These are phyloP conservation scores for Epistrophe eligans DNA, from an alignment of 2,888 invertebrate genomes.

Conservation along the genomic window DNA sequence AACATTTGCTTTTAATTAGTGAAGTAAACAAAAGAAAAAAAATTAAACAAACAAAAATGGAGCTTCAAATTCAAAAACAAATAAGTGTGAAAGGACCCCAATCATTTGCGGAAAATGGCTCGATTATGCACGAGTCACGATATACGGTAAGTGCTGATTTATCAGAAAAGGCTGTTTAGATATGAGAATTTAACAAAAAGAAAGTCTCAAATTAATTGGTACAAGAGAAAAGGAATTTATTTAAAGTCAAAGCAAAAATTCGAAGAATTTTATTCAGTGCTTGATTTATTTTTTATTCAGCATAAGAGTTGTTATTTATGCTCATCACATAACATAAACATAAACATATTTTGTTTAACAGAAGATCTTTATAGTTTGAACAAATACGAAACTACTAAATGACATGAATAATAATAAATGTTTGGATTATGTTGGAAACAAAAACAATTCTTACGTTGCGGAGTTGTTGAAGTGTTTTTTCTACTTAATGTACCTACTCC, in stretches of 20 bases:
- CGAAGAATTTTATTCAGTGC: background rate
- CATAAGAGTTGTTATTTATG: background rate
- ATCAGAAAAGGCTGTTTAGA: background rate
- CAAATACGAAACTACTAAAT: background rate
- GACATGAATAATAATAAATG: background rate
- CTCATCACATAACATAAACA: background rate
- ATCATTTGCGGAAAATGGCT: slow-evolving; percentile 79
- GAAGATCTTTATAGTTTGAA: background rate
- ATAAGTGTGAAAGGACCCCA: slow-evolving; percentile 79
- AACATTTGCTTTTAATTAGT: slow-evolving; percentile 12
- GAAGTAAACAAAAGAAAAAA: slow-evolving; percentile 22
- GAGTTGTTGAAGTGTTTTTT: background rate
- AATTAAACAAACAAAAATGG: slow-evolving; percentile 78
- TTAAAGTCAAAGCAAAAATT: background rate
- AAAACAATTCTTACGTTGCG: background rate
- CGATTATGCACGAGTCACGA: slow-evolving; percentile 81
- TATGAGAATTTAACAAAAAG: background rate
- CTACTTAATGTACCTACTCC: no score
- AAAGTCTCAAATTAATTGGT: background rate
- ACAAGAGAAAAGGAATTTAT: background rate
- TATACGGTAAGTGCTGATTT: slow-evolving; percentile 81
- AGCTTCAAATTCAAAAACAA: slow-evolving; percentile 80
- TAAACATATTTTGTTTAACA: background rate
- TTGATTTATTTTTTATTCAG: background rate
- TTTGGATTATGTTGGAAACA: background rate